Conservation (phyloP, 2,888 invertebrate genomes). For the Slavum lentiscoides region DNA sequence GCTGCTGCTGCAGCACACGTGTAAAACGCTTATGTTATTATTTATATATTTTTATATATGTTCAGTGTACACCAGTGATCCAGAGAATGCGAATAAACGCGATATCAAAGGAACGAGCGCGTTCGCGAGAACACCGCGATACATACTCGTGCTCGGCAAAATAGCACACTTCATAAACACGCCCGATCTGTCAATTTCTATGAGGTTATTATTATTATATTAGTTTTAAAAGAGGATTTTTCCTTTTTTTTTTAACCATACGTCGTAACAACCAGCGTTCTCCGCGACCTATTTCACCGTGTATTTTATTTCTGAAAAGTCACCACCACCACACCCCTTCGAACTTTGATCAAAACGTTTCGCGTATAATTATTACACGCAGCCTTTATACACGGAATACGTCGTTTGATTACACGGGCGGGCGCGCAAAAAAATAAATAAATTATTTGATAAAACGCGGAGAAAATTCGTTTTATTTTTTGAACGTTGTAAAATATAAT, state of each 20-base stretch:
- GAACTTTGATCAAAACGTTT: too few relatives aligned
- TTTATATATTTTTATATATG: background rate
- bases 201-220: background rate
- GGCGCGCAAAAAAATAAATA: too few relatives aligned
- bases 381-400: too few relatives aligned
- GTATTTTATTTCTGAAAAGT: background rate
- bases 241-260: background rate
- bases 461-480: too few relatives aligned
- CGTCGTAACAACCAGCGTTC: background rate
- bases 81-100: constrained; percentile 20
- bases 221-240: background rate
- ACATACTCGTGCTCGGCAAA: background rate
- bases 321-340: too few relatives aligned
- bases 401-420: too few relatives aligned
- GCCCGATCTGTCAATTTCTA: constrained; percentile 6
- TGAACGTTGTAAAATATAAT: too few relatives aligned
- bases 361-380: too few relatives aligned
- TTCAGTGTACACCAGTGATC: constrained; percentile 11
- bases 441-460: too few relatives aligned
- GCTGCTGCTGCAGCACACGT: too few relatives aligned
- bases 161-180: background rate
- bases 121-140: background rate
- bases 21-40: background rate
- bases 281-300: background rate
- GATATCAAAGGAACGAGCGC: background rate